phyloP scores from a whole-genome alignment of 1,140 invertebrate genomes.

The Brevipalpus yothersi region DNA sequence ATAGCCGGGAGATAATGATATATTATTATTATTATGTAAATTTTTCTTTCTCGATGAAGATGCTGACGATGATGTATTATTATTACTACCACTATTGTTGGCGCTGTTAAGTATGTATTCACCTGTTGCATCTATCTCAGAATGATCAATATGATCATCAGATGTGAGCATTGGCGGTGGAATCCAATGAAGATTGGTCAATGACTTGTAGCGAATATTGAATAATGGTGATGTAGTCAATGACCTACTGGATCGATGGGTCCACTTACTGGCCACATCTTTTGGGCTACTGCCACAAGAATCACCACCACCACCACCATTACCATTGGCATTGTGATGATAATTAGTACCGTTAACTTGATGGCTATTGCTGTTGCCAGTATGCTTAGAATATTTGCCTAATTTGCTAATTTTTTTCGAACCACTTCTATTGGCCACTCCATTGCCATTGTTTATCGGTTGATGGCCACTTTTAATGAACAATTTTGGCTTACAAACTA shows the following conservation, averaged over 20 bases:
- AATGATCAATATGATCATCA: neutral
- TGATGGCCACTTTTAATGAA: neutral
- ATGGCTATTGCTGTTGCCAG: neutral
- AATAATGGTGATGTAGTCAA: conserved; percentile 43
- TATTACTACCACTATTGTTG: too few species aligned
- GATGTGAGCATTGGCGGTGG: neutral
- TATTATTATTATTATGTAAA: conserved; percentile 32
- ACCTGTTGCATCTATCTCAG: neutral
- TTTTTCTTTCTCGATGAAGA: neutral
- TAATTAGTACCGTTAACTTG: neutral
- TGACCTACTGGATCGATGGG: conserved; percentile 6
- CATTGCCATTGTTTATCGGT: neutral
- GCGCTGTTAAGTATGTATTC: neutral
- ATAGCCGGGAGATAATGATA: too few species aligned
- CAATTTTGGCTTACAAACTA: neutral
- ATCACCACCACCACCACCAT: neutral
- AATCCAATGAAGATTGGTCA: conserved; percentile 34
- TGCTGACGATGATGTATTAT: neutral
- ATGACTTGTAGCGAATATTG: conserved; percentile 53
- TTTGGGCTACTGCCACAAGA: neutral
- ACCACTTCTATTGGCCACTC: neutral
- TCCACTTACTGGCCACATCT: neutral
- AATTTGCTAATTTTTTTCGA: neutral
- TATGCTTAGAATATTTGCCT: neutral
- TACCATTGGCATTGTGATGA: neutral